phyloP scores from a whole-genome alignment of 1,140 invertebrate genomes.

The Pantala flavescens region DNA sequence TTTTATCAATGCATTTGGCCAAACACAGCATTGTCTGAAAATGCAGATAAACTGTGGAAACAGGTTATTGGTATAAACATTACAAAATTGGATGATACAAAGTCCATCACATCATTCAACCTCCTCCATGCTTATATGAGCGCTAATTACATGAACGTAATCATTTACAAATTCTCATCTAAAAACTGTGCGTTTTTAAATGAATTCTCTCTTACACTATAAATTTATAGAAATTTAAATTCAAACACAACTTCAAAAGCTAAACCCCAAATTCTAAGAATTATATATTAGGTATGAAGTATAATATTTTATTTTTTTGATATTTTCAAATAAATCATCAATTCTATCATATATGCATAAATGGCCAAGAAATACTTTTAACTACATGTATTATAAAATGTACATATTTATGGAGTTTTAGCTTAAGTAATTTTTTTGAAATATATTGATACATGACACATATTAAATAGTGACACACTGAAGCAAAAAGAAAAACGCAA shows the following conservation, averaged over 20 bases:
- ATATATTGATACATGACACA: background rate
- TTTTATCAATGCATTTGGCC: no score
- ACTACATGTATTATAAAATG: background rate
- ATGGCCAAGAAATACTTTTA: background rate
- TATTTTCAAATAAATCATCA: background rate
- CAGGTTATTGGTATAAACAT: no score
- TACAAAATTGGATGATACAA: no score
- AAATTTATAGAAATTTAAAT: background rate
- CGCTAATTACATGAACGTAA: no score
- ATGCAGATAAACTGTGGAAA: no score
- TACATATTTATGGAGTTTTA: slow-evolving; percentile 4
- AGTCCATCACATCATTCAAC: no score
- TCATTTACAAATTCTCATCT: background rate
- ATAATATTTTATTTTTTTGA: background rate
- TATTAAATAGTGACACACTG: background rate
- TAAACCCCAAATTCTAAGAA: background rate
- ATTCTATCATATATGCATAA: background rate
- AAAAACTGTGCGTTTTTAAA: background rate
- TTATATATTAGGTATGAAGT: background rate
- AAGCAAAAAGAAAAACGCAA: background rate
- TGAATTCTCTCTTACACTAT: background rate
- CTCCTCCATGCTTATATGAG: no score
- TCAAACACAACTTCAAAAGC: background rate
- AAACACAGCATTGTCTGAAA: no score
- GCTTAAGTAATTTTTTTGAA: background rate